Conservation (phyloP, 2,888 invertebrate species). For the Troglohyphantes excavatus region DNA sequence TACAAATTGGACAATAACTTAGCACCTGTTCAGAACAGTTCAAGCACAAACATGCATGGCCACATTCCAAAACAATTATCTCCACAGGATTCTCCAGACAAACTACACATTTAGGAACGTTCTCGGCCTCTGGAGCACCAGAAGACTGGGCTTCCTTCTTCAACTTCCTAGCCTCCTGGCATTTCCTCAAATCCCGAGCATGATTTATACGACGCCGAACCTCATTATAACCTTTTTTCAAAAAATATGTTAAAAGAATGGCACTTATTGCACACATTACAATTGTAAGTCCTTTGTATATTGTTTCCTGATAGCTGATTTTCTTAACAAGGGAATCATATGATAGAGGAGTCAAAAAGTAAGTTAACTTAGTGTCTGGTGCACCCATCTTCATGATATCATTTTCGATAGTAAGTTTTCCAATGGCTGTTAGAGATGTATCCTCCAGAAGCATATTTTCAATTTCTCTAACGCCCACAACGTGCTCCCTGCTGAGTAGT, state of each 20-base stretch:
- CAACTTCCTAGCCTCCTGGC: slow-evolving; percentile 48
- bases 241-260: slow-evolving; percentile 33
- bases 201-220: slow-evolving; percentile 26
- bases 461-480: slow-evolving; percentile 92
- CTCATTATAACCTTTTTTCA: slow-evolving; percentile 19
- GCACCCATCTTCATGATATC: slow-evolving; percentile 87
- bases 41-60: slow-evolving; percentile 94
- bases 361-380: slow-evolving; percentile 87
- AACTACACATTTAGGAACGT: slow-evolving; percentile 90
- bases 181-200: slow-evolving; percentile 14
- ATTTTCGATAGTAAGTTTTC: slow-evolving; percentile 88
- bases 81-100: slow-evolving; percentile 92
- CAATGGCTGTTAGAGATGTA: slow-evolving; percentile 90
- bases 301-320: slow-evolving; percentile 87
- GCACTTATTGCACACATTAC: slow-evolving; percentile 85
- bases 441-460: slow-evolving; percentile 93
- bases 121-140: background rate
- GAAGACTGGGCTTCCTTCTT: background rate
- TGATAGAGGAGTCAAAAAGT: slow-evolving; percentile 91
- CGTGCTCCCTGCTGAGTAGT: slow-evolving; percentile 90
- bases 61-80: slow-evolving; percentile 93
- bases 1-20: slow-evolving; percentile 90
- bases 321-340: slow-evolving; percentile 89
- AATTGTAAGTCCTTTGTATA: slow-evolving; percentile 84
- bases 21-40: slow-evolving; percentile 90